A percentile compares a stretch with the other conserved stretches of the same genome.
Conservation (phyloP, 2,888 invertebrate species). For the Meiosimyza platycephala region DNA sequence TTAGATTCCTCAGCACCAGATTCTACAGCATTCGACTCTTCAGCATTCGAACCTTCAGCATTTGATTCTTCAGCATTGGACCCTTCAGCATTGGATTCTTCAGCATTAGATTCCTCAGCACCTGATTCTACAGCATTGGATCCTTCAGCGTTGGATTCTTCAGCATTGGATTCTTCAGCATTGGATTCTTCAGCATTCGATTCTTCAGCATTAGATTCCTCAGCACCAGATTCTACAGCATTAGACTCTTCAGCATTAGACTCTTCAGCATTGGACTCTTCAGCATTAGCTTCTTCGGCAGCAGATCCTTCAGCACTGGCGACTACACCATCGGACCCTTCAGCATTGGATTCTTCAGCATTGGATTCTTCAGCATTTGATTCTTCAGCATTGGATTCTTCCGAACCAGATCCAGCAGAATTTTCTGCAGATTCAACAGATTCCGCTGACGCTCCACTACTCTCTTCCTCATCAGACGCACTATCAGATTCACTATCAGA, state of each 20-base stretch:
- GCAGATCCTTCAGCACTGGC: neutral
- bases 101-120: no score
- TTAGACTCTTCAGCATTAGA: neutral
- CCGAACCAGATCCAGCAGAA: no score
- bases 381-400: neutral
- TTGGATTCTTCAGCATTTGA: neutral
- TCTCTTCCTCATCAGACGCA: neutral
- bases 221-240: neutral
- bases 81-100: no score
- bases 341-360: neutral
- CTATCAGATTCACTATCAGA: no score
- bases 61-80: neutral
- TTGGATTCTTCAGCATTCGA: neutral
- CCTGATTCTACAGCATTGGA: no score
- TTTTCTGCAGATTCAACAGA: neutral
- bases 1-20: neutral
- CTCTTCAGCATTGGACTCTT: neutral
- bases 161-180: neutral
- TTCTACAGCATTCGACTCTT: neutral
- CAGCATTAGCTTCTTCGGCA: neutral
- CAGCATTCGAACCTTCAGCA: neutral
- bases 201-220: neutral
- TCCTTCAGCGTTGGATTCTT: neutral
- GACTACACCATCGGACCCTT: neutral
- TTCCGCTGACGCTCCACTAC: neutral